These are phyloP conservation scores for Nymphalis urticae DNA, from an alignment of 2,888 invertebrate genomes.

Conservation along the genomic window DNA sequence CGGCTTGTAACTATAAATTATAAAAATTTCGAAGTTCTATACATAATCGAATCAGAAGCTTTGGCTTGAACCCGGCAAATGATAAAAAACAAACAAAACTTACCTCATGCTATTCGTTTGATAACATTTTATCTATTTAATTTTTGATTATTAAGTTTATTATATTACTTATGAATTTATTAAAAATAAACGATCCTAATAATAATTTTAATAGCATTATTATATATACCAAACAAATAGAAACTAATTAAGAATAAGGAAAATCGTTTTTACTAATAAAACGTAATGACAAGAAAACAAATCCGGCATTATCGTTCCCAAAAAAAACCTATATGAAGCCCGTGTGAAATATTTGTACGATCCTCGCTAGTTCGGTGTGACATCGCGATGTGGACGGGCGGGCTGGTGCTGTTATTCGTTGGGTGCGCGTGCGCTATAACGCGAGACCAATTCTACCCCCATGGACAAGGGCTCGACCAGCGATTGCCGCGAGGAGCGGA, in stretches of 20 bases:
- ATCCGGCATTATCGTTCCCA: constrained; percentile 10
- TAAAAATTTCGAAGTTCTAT: no score
- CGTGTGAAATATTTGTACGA: constrained; percentile 18
- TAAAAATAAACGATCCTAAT: no score
- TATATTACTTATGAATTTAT: no score
- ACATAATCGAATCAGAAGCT: no score
- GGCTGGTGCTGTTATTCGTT: constrained; percentile 57
- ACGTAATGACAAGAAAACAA: neutral
- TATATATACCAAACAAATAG: no score
- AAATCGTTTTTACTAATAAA: neutral
- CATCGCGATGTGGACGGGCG: constrained; percentile 71
- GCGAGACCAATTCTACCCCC: constrained; percentile 82
- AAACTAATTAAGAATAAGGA: neutral
- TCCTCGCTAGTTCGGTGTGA: constrained; percentile 49
- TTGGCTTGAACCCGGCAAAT: no score
- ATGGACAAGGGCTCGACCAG: constrained; percentile 79
- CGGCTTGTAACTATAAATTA: no score
- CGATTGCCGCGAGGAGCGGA: constrained; percentile 82
- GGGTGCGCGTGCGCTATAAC: constrained; percentile 71
- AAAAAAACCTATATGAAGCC: neutral
- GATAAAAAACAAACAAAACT: no score
- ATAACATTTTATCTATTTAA: no score
- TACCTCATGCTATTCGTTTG: no score
- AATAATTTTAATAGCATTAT: no score
- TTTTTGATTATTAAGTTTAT: no score